Base-by-base conservation (phyloP, 2,888 invertebrate species). In the Agriotes lineatus region DNA sequence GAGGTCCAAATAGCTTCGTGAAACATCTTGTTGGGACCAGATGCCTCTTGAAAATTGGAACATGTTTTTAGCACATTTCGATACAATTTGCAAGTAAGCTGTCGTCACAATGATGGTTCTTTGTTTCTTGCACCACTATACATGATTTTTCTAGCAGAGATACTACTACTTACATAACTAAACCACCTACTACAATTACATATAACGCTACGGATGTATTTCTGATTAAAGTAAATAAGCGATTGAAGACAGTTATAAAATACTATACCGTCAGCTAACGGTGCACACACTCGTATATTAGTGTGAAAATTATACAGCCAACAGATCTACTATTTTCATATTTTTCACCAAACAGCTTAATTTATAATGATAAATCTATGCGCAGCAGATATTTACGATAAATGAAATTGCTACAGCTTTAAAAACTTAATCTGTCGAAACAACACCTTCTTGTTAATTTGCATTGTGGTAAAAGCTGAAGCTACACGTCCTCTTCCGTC, bases 331-430 rank as follows among this genome's bases (percentile, higher is more conserved):
- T 18, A 42, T 58, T 60, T 64, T 57, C 20, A 56, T 14, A 25
- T 65, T 65, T 57, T 30, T 35, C 58, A 57, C 50, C 52, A 63
- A 63, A 70, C 63, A 57, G 56, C 70, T 70, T 70, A 70, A 67
- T 70, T 64, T 67, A 48, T 56, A 63, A 52, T 67, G 67, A 70
- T 70, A 57, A 60, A 63, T 64, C 59, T 48, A 42, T 14, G 33
- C 30, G 35, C 16, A 59, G 45, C 30, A 14, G 64, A 65, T 61
- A 70, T 70, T 70, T 70, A 70, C 56, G 58, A 54, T 52, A 39
- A 20, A 37, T 30, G 50, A 60, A 37, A 25, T 61, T 60, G 37
- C 54, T 61, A 67, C 45, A 19, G 62, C 42, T 61, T 25, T 64
- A 37, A 56, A 64, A 69, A 64, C 59, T 50, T 39, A 69, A 69